Evolutionary conservation across 64 coral and sea anemone species (phyloP).

Genomic region (Montipora foliosa): DNA sequence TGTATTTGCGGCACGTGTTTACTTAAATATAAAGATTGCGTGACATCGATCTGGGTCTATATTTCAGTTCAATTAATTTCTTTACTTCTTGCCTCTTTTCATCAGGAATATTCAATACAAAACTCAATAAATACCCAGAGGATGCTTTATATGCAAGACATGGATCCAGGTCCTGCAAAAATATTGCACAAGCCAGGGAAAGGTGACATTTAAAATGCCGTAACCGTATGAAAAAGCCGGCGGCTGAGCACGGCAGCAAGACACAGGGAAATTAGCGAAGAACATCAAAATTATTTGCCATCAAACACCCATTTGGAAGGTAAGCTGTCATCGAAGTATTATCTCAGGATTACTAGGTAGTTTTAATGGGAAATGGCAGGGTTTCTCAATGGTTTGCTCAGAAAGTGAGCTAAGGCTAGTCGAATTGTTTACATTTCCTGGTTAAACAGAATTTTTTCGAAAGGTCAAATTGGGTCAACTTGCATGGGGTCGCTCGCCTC

Average conservation of each 20-base stretch:
- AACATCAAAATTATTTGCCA: constrained; percentile 23
- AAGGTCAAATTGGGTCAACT: too few species aligned
- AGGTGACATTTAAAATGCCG: not conserved
- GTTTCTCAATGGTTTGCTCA: not conserved
- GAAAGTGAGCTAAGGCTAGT: too few species aligned
- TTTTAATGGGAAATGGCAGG: constrained; percentile 46
- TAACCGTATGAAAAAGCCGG: not conserved
- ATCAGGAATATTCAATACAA: constrained; percentile 27
- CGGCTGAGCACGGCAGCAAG: too few species aligned
- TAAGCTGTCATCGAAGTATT: constrained; percentile 51
- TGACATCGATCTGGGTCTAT: constrained; percentile 30
- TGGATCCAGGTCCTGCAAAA: constrained; percentile 42
- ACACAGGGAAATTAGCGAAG: too few species aligned
- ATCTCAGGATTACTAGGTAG: constrained; percentile 36
- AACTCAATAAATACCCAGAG: constrained; percentile 32
- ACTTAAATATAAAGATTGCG: constrained; percentile 42
- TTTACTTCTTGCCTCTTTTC: constrained; percentile 36
- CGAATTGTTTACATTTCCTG: too few species aligned
- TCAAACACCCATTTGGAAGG: constrained; percentile 46
- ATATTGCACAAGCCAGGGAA: constrained; percentile 35
- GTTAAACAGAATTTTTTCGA: too few species aligned
- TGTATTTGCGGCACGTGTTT: constrained; percentile 34
- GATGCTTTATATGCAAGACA: constrained; percentile 32
- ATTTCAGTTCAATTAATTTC: constrained; percentile 10
- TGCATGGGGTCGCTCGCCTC: too few species aligned